These are phyloP conservation scores for Penelope pileata DNA, from an alignment of 2,113 vertebrate species.

Conservation along the genomic window DNA sequence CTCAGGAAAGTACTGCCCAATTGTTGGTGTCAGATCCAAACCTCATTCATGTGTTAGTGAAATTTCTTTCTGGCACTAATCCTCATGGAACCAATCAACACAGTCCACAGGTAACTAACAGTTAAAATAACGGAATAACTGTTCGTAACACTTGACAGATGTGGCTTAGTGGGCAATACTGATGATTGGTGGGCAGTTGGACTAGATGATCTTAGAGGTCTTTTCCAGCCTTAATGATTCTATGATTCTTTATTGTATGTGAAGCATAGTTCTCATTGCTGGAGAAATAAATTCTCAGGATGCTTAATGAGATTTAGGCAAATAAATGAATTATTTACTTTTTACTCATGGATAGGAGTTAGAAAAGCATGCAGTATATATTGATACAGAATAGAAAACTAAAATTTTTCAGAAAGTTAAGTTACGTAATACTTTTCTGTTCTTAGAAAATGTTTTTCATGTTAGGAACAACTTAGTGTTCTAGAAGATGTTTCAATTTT, in stretches of 20 bases:
- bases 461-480: neutral
- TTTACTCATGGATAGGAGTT: neutral
- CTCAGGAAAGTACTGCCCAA: slow-evolving; percentile 95
- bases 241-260: too few relatives aligned
- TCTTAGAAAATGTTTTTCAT: neutral
- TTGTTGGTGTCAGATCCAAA: slow-evolving; percentile 96
- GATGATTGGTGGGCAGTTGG: too few relatives aligned
- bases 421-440: neutral
- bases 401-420: neutral
- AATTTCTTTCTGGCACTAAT: slow-evolving; percentile 95
- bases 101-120: slow-evolving; percentile 88
- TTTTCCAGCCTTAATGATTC: too few relatives aligned
- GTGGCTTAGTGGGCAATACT: too few relatives aligned
- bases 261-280: too few relatives aligned
- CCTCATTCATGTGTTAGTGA: slow-evolving; percentile 93
- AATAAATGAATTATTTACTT: neutral
- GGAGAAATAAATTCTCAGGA: too few relatives aligned
- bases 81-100: slow-evolving; percentile 96
- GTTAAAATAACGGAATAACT: neutral
- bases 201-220: too few relatives aligned
- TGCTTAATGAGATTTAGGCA: neutral
- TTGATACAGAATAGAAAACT: neutral
- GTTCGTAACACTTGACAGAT: neutral
- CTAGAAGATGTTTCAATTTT: neutral
- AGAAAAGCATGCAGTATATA: neutral